Base-by-base conservation (phyloP, 2,888 invertebrate genomes). In the Heliconius aoede region DNA sequence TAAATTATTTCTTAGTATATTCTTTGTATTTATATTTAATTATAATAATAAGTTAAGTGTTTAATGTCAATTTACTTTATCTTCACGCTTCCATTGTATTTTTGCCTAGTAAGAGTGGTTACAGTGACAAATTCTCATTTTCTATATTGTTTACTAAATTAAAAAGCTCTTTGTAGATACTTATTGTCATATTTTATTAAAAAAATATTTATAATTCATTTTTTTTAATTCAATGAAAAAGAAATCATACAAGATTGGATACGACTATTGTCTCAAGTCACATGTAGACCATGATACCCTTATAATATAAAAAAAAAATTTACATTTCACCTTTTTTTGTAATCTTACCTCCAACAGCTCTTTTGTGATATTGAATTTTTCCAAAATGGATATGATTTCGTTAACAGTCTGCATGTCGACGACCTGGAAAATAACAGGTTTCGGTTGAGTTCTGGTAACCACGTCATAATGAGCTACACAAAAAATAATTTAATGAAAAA, bases 341-440 rank as follows among this genome's bases (percentile, higher is more conserved):
- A 21, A 26, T 24, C 85, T 95, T 95, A 97, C 98, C 97, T 97
- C 98, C 95, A 98, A 95, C 95, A 97, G 95, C 95, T 98, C 98
- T 95, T 97, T 97, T 94, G 98, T 98, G 95, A 98, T 97, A 94
- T 97, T 96, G 94, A 97, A 96, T 95, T 96, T 97, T 95, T 99
- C 99, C 96, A 99, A 95, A 92, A 97, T 95, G 94, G 97, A 96
- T 95, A 99, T 97, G 95, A 98, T 97, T 95, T 98, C 98, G 95
- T 98, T 95, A 95, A 99, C 98, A 90, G 97, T 95, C 91, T 96
- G 97, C 97, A 98, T 97, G 96, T 99, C 97, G 95, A 98, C 96
- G 95, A 99, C 99, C 99, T 99, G 93, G 78, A 96, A 84, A 71
- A 71, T 18, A 78, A 78, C 51, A 69, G 51, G 65, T 65, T 65